These are phyloP conservation scores for Montipora sp. DNA, from an alignment of 64 coral and sea anemone genomes.

Conservation along the genomic window DNA sequence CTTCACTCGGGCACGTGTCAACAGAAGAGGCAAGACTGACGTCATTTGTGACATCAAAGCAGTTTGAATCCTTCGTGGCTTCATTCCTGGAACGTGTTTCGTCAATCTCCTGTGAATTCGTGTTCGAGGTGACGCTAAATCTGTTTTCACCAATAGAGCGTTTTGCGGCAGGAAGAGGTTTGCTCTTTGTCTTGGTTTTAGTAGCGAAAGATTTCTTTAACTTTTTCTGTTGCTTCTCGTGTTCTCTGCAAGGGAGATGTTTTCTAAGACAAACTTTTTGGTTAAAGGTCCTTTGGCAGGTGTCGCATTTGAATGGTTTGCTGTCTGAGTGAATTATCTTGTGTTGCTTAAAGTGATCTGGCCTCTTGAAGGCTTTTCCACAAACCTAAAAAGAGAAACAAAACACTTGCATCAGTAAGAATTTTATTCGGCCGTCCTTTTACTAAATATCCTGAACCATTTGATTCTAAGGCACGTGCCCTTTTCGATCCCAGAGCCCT, in stretches of 20 bases:
- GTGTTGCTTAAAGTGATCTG: conserved; percentile 57
- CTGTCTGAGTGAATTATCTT: conserved; percentile 36
- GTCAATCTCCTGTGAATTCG: neutral
- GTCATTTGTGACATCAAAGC: neutral
- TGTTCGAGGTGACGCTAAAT: neutral
- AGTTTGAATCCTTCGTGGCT: neutral
- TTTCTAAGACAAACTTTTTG: conserved; percentile 47
- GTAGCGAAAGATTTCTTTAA: neutral
- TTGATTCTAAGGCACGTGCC: no score
- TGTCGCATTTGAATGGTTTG: conserved; percentile 53
- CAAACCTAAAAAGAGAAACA: neutral
- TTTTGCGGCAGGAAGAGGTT: neutral
- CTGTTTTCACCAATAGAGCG: neutral
- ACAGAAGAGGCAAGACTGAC: neutral
- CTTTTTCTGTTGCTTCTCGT: conserved; percentile 52
- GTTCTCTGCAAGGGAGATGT: conserved; percentile 38
- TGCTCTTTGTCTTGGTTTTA: neutral
- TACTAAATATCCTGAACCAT: neutral
- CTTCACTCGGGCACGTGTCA: neutral
- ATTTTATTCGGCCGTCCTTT: neutral
- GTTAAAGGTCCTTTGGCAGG: conserved; percentile 39
- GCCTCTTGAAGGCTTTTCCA: conserved; percentile 41
- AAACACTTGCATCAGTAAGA: no score
- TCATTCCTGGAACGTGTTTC: neutral
- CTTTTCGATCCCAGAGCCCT: no score